Percentiles rank a stretch among this genome's conserved stretches.
phyloP scores from a whole-genome alignment of 2,113 vertebrate genomes.

The Tyrannus savana region DNA sequence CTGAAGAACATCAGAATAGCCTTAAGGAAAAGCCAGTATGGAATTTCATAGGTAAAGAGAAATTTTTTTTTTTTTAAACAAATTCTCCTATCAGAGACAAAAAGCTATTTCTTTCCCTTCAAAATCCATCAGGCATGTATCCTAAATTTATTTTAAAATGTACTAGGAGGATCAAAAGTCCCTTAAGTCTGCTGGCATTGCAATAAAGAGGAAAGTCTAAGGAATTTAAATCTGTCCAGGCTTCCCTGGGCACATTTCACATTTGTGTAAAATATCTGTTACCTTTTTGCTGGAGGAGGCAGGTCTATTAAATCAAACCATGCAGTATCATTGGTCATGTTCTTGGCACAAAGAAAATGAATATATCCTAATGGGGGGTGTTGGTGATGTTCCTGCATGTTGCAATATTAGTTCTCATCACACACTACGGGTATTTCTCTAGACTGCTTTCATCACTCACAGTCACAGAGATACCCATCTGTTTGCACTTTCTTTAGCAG shows the following conservation, averaged over 20 bases:
- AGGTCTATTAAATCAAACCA: constrained; percentile 32
- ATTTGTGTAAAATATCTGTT: constrained; percentile 44
- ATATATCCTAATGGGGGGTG: background rate
- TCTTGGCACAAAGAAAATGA: background rate
- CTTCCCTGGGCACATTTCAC: constrained; percentile 12
- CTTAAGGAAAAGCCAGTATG: background rate
- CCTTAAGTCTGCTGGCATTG: constrained; percentile 55
- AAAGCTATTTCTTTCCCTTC: background rate
- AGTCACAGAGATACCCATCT: constrained; percentile 45
- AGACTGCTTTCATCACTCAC: constrained; percentile 38
- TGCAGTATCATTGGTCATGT: background rate
- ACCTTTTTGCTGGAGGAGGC: constrained; percentile 7
- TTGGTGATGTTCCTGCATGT: background rate
- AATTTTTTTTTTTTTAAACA: background rate
- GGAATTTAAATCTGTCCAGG: constrained; percentile 42
- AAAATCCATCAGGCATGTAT: constrained; percentile 7
- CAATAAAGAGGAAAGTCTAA: constrained; percentile 48
- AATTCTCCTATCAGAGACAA: background rate
- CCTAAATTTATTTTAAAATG: background rate
- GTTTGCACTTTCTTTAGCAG: constrained; percentile 32
- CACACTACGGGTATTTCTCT: background rate
- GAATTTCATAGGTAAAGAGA: background rate
- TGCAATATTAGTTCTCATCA: background rate
- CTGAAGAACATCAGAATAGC: background rate
- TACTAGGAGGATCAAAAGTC: constrained; percentile 45